Evolutionary conservation across 1,140 invertebrate species (phyloP), one percentile per base, ranked within the genome.

Genomic region (Matsumurasca onukii): DNA sequence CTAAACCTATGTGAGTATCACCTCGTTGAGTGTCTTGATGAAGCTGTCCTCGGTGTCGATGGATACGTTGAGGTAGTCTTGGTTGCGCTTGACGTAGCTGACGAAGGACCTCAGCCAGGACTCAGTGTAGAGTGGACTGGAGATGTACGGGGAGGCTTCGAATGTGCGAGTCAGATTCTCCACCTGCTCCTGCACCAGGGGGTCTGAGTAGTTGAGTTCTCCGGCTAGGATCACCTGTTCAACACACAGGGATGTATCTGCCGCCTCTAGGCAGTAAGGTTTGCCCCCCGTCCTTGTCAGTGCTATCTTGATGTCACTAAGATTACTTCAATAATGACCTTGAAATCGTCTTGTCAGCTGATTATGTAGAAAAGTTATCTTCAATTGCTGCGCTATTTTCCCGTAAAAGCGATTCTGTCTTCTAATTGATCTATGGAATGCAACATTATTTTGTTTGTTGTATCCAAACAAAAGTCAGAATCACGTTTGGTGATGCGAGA

Each of bases 51-150:
- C 89, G 20, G 84, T 86, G 12, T 88, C 84, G 20, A 95, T 88
- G 1, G 90, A 88, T 0, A 88, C 82, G 73, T 91, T 91, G 3
- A 91, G 77, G 75, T 88, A 90, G 39, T 91, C 90, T 68, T 88
- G 83, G 74, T 91, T 92, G 69, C 87, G 81, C 3, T 86, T 85
- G 0, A 91, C 83, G 75, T 95, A 96, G 31, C 86, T 86, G 0
- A 94, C 79, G 75, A 95, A 98, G 31, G 88, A 89, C 66, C 94
- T 82, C 1, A 98, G 77, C 95, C 95, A 98, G 0, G 93, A 97
- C 78, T 97, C 93, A 0, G 94, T 94, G 75, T 94, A 95, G 0
- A 92, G 76, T 0, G 89, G 86, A 13, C 84, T 85, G 1, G 88
- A 88, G 30, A 96, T 90, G 77, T 91, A 97, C 0, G 86, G 85